These are phyloP conservation scores for Brachystomella parvula DNA, from an alignment of 1,140 invertebrate genomes.

Conservation along the genomic window DNA sequence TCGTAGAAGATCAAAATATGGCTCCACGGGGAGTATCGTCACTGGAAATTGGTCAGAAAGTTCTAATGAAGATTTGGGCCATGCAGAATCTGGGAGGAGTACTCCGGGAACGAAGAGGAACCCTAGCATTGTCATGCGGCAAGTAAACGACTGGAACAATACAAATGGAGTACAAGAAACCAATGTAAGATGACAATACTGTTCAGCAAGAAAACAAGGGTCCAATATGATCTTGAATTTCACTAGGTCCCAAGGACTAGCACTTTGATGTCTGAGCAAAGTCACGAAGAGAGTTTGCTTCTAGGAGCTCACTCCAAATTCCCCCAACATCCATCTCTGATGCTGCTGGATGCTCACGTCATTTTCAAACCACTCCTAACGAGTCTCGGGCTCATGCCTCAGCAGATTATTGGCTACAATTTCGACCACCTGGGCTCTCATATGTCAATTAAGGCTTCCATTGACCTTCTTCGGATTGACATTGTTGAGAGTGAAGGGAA, in stretches of 20 bases:
- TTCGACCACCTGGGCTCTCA: conserved; percentile 84
- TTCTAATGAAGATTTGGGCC: conserved; percentile 11
- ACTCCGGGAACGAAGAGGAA: conserved; percentile 21
- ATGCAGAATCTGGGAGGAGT: conserved; percentile 27
- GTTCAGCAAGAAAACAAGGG: background rate
- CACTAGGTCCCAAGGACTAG: conserved; percentile 13
- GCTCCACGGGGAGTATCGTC: conserved; percentile 26
- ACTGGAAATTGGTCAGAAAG: conserved; percentile 31
- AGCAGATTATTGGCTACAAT: conserved; percentile 62
- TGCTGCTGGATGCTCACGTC: conserved; percentile 80
- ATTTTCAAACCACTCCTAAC: conserved; percentile 81
- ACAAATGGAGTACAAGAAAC: conserved; percentile 34
- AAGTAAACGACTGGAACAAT: conserved; percentile 41
- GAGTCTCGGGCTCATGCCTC: conserved; percentile 74
- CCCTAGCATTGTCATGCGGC: conserved; percentile 32
- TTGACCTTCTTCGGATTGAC: conserved; percentile 82
- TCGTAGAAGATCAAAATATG: conserved; percentile 9
- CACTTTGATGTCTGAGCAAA: conserved; percentile 32
- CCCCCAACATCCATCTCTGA: conserved; percentile 55
- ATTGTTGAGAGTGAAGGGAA: conserved; percentile 82
- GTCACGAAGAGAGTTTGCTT: conserved; percentile 39
- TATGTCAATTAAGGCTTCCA: conserved; percentile 72
- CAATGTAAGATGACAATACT: conserved; percentile 17
- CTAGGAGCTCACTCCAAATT: conserved; percentile 51
- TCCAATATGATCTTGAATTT: background rate